These are phyloP conservation scores for Microchrysa polita DNA, from an alignment of 2,888 invertebrate species.

Conservation along the genomic window DNA sequence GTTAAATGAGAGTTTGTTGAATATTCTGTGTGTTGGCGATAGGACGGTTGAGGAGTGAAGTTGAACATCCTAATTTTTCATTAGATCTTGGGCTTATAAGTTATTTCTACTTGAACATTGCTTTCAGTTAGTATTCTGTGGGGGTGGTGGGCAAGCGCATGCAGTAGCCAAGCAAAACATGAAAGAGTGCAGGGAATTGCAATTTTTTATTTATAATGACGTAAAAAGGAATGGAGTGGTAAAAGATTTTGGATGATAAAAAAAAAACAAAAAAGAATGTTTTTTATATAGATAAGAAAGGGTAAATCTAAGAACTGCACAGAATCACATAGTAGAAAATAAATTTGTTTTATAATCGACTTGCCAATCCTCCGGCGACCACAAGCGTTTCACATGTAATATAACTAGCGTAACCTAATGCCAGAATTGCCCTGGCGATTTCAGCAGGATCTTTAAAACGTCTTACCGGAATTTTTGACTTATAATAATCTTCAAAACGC, in stretches of 20 bases:
- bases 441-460: constrained; percentile 76
- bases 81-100: constrained; percentile 37
- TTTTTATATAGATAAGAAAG: no score
- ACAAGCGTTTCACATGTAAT: constrained; percentile 87
- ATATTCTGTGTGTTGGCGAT: not conserved
- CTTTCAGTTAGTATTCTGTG: constrained; percentile 3
- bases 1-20: constrained; percentile 29
- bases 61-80: constrained; percentile 44
- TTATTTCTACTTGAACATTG: constrained; percentile 36
- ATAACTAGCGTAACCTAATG: constrained; percentile 85
- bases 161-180: not conserved
- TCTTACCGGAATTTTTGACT: not conserved
- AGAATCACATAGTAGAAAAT: no score
- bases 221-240: no score
- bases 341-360: constrained; percentile 77
- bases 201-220: not conserved
- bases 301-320: no score
- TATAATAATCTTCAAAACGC: no score
- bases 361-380: constrained; percentile 79
- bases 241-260: no score
- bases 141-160: constrained; percentile 31
- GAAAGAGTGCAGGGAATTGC: not conserved
- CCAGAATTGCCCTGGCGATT: constrained; percentile 82
- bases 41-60: not conserved
- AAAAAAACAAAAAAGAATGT: no score